phyloP scores from a whole-genome alignment of 2,888 invertebrate species.

The Noctua fimbriata region DNA sequence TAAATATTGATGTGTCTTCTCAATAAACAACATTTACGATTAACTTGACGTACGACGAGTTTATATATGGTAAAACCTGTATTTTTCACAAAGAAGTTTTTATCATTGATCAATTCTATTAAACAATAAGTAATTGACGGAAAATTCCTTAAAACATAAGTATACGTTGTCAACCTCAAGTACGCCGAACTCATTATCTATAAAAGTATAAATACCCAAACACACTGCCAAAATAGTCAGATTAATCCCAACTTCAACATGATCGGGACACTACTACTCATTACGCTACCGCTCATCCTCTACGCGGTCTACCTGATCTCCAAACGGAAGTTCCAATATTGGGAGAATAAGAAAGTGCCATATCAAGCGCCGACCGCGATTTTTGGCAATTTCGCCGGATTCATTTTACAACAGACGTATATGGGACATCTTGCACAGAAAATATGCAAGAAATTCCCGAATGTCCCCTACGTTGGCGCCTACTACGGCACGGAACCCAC shows the following conservation, averaged over 20 bases:
- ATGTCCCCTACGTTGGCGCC: slow-evolving; percentile 78
- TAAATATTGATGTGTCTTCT: not conserved
- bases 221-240: not conserved
- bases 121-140: not conserved
- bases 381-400: slow-evolving; percentile 78
- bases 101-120: not conserved
- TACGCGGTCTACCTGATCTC: slow-evolving; percentile 62
- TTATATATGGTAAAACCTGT: not conserved
- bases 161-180: slow-evolving; percentile 25
- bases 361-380: slow-evolving; percentile 71
- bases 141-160: slow-evolving; percentile 10
- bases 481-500: slow-evolving; percentile 81
- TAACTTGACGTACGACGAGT: not conserved
- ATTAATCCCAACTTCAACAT: slow-evolving; percentile 32
- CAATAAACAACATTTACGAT: too few relatives aligned
- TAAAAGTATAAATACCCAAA: slow-evolving; percentile 26
- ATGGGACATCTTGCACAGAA: slow-evolving; percentile 66
- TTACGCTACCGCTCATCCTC: slow-evolving; percentile 35
- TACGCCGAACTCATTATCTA: slow-evolving; percentile 17
- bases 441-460: slow-evolving; percentile 75
- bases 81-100: not conserved
- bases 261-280: slow-evolving; percentile 34
- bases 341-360: slow-evolving; percentile 77
- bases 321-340: slow-evolving; percentile 73
- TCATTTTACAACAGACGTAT: slow-evolving; percentile 72